A percentile compares a stretch with the other conserved stretches of the same genome.
These are phyloP conservation scores for Miniopterus natalensis DNA, from an alignment of 2,113 vertebrate species.

Conservation along the genomic window DNA sequence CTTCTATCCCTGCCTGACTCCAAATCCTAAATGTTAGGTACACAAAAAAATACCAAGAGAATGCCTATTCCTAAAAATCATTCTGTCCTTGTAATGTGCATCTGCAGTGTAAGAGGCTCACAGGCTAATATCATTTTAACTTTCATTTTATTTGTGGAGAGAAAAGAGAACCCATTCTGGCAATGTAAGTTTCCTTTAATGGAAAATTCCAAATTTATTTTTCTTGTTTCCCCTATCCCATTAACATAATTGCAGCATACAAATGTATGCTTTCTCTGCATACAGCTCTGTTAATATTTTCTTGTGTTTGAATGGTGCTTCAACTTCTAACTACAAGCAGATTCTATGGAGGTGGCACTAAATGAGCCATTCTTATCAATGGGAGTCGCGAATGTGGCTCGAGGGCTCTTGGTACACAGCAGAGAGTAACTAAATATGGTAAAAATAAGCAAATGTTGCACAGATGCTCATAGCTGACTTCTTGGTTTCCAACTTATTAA, in stretches of 20 bases:
- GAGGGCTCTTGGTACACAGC: constrained; percentile 41
- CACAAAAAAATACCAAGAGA: background rate
- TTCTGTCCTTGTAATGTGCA: background rate
- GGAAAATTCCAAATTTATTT: constrained; percentile 11
- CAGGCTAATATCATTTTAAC: background rate
- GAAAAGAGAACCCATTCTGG: background rate
- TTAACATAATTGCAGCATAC: background rate
- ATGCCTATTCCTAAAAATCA: background rate
- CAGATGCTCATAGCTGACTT: constrained; percentile 78
- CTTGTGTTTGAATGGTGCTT: constrained; percentile 42
- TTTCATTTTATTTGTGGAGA: background rate
- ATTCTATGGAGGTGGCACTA: constrained; percentile 45
- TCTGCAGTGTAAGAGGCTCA: background rate
- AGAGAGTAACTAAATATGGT: constrained; percentile 72
- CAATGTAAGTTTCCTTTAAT: background rate
- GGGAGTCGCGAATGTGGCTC: constrained; percentile 55
- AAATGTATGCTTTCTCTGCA: background rate
- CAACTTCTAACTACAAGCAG: constrained; percentile 28
- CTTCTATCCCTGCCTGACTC: background rate
- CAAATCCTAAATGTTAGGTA: background rate
- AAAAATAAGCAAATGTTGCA: constrained; percentile 78
- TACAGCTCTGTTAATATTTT: background rate
- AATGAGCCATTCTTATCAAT: constrained; percentile 56
- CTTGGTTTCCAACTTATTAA: constrained; percentile 80
- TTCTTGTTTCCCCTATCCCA: background rate